Evolutionary conservation across 2,888 invertebrate species (phyloP), one percentile per base, ranked within the genome.

Genomic region (Rhodophaea formosa): DNA sequence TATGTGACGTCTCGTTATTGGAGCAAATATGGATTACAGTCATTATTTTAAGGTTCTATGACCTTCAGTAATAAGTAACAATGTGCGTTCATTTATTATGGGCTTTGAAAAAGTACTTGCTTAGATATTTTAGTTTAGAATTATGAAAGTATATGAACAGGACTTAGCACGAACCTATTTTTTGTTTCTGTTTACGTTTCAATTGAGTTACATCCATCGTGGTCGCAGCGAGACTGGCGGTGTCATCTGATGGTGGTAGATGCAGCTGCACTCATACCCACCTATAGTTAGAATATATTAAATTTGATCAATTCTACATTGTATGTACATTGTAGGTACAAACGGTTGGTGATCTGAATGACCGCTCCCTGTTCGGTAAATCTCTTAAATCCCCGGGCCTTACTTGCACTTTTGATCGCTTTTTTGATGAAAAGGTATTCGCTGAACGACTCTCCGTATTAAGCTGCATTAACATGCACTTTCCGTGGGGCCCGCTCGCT

Each of bases 391-490:
- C 61, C 58, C 59, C 59, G 49, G 53, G 23, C 44, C 53, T 43
- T 53, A 54, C 54, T 47, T 56, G 56, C 55, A 44, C 16, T 44
- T 54, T 51, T 2, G 8, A 14, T 1, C 15, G n/a, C 16, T 45
- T 46, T 45, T 53, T 56, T 53, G 29, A 59, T 56, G 56, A 56
- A 51, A 51, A 51, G 16, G 35, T 17, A 17, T 53, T 53, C 42
- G 29, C 42, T 30, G 32, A 42, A 35, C 32, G 29, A 52, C 45
- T 53, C 47, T 59, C 57, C 61, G 59, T 64, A 69, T 75, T 76
- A 75, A 67, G 60, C 57, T 63, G 61, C 67, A 69, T 75, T 76
- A 75, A 66, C 65, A 60, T 74, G 70, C 72, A 73, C 65, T 73
- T 74, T 75, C 72, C 67, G 69, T 75, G 75, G 66, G 76, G 71